Conservation (phyloP, 2,113 vertebrate species). For the Xyliphius kryptos region DNA sequence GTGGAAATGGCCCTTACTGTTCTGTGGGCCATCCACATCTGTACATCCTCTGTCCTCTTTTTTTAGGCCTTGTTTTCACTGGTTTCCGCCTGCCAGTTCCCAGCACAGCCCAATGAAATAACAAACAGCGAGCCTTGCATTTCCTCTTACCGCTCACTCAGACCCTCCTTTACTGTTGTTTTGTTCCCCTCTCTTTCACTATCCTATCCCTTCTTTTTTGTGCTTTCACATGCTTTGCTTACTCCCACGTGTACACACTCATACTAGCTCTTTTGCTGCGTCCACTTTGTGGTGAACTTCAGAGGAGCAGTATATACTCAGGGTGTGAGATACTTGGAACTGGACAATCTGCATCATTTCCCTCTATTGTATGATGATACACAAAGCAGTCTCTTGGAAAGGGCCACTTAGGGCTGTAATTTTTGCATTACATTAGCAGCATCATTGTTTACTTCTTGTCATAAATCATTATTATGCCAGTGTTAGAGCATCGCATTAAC, state of each 20-base stretch:
- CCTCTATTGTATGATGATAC: constrained; percentile 32
- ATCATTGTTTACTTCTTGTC: no score
- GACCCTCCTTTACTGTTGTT: neutral
- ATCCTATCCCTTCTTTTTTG: neutral
- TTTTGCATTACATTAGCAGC: no score
- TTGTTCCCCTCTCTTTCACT: constrained; percentile 11
- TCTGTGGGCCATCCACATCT: constrained; percentile 23
- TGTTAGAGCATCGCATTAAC: no score
- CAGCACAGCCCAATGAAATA: constrained; percentile 42
- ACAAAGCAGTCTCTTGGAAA: neutral
- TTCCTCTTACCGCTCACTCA: constrained; percentile 14
- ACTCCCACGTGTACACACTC: constrained; percentile 2
- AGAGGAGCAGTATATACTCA: constrained; percentile 5
- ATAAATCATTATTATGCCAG: no score
- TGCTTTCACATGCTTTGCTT: neutral
- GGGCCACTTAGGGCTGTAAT: neutral
- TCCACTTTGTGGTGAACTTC: constrained; percentile 20
- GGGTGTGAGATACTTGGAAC: constrained; percentile 20
- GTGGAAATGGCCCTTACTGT: constrained; percentile 34
- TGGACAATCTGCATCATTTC: constrained; percentile 37
- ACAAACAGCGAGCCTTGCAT: constrained; percentile 36
- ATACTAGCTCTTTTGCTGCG: neutral
- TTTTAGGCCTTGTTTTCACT: constrained; percentile 37
- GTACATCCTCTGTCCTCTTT: constrained; percentile 39
- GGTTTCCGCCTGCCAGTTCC: constrained; percentile 41